Evolutionary conservation across 2,888 invertebrate species (phyloP).

Genomic region (Isotomurus palustris): DNA sequence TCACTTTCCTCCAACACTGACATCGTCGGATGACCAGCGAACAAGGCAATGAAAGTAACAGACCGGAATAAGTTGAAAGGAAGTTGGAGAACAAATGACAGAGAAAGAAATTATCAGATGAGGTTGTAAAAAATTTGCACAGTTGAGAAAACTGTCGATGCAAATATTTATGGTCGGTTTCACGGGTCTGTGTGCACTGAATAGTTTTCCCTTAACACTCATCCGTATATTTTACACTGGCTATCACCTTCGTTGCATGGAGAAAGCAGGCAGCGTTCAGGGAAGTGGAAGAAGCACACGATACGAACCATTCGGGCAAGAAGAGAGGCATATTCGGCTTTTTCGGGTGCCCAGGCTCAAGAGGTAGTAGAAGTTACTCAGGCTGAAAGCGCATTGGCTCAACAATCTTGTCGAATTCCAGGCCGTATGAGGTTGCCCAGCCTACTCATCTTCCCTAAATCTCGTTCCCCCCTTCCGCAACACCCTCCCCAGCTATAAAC

Average conservation of each 20-base stretch:
- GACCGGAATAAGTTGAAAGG: too few relatives aligned
- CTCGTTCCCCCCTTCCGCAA: constrained; percentile 9
- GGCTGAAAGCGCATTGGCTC: constrained; percentile 47
- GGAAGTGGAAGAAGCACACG: constrained; percentile 34
- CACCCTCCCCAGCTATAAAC: neutral
- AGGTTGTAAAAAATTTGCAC: constrained; percentile 26
- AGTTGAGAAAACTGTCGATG: constrained; percentile 28
- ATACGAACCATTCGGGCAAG: constrained; percentile 23
- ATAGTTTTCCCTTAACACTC: constrained; percentile 37
- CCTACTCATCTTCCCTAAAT: constrained; percentile 26
- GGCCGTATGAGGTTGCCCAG: constrained; percentile 38
- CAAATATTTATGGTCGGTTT: constrained; percentile 43
- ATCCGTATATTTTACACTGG: constrained; percentile 35
- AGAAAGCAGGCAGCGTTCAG: constrained; percentile 19
- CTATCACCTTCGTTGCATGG: constrained; percentile 35
- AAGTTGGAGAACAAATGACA: constrained; percentile 22
- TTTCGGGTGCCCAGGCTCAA: constrained; percentile 41
- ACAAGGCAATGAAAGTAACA: too few relatives aligned
- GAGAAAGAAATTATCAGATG: constrained; percentile 26
- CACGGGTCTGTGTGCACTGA: constrained; percentile 36
- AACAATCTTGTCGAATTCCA: constrained; percentile 46
- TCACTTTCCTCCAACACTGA: too few relatives aligned
- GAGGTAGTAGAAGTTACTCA: constrained; percentile 41
- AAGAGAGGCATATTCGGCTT: constrained; percentile 40
- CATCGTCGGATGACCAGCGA: too few relatives aligned